These are phyloP conservation scores for Macroglossus sobrinus DNA, from an alignment of 2,113 vertebrate genomes.

Conservation along the genomic window DNA sequence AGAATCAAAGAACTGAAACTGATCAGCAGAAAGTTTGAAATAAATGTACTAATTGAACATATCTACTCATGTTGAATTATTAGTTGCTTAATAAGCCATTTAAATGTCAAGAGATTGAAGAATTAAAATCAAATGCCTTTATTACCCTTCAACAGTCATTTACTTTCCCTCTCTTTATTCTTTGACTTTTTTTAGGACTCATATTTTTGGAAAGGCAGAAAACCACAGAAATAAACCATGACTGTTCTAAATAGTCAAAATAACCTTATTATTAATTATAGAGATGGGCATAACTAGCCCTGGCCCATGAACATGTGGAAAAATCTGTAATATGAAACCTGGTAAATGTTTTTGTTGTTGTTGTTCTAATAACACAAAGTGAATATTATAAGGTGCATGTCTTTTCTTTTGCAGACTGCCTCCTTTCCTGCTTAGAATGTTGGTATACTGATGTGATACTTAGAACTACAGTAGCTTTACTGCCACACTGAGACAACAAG, in stretches of 20 bases:
- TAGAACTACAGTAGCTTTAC: not conserved
- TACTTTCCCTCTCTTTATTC: not conserved
- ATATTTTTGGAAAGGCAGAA: not conserved
- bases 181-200: not conserved
- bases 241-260: not conserved
- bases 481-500: not conserved
- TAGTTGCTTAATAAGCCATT: not conserved
- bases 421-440: not conserved
- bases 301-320: not conserved
- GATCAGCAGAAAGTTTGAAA: not conserved
- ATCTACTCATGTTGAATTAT: not conserved
- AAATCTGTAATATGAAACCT: not conserved
- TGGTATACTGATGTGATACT: not conserved
- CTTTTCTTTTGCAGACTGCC: not conserved
- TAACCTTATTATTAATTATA: not conserved
- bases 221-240: not conserved
- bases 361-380: not conserved
- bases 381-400: not conserved
- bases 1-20: not conserved
- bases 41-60: not conserved
- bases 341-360: too few relatives aligned
- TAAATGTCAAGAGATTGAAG: not conserved
- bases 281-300: not conserved
- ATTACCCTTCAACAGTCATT: not conserved
- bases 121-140: not conserved